Evolutionary conservation across 2,888 invertebrate species (phyloP), one percentile per base, ranked within the genome.

Genomic region (Erebia palarica): DNA sequence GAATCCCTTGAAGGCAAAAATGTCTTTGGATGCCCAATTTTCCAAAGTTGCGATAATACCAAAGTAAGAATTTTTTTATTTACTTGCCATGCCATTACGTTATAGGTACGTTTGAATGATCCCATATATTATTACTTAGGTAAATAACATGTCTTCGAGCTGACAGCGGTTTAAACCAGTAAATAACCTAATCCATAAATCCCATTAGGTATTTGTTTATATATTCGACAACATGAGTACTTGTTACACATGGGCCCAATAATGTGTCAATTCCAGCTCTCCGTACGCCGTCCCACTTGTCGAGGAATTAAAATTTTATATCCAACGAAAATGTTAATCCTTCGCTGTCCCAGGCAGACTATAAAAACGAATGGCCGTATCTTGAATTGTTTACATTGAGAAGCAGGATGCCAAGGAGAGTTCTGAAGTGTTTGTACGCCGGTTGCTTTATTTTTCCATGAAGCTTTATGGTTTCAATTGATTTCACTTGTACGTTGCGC

Each of bases 221-320:
- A 59, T 18, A 57, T 58, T 47, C 57, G 57, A 57, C 57, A 66
- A 18, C 57, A 58, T 49, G 5, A 61, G 66, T 60, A 55, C 60
- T 70, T 59, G 51, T 47, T 47, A 66, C 66, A 57, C 44, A 57
- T 57, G 90, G 90, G 90, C 78, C 85, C 86, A 84, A 88, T 91
- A 88, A 87, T 85, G 86, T 82, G 87, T 89, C 90, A 90, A 90
- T 91, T 90, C 85, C 81, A 81, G 78, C 82, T 77, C 78, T 78
- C 82, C 82, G 78, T 82, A 76, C 77, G 77, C 82, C 82, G 83
- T 86, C 86, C 85, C 86, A 87, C 84, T 86, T 84, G 87, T 84
- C 78, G 78, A 82, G 80, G 87, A 88, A 91, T 91, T 90, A 90
- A 90, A 90, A 90, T 91, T 91, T 88, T 86, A 91, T 86, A 88